These are phyloP conservation scores for Cygnus atratus DNA, from an alignment of 2,113 vertebrate species.

Conservation along the genomic window DNA sequence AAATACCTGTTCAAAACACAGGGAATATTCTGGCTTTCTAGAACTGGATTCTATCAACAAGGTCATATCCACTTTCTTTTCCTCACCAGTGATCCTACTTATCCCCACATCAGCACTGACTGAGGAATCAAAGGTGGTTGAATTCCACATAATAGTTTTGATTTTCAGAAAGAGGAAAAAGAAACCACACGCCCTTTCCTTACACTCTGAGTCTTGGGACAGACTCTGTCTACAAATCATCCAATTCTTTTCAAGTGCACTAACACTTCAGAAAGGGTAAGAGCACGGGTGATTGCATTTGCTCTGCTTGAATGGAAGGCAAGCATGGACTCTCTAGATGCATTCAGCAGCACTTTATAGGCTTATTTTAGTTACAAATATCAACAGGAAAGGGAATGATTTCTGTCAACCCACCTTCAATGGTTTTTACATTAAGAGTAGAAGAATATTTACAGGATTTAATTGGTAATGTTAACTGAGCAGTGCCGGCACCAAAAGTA, in stretches of 20 bases:
- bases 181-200: background rate
- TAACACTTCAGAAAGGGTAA: slow-evolving; percentile 6
- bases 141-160: background rate
- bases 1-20: background rate
- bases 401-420: background rate
- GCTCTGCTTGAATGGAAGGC: slow-evolving; percentile 18
- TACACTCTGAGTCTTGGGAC: background rate
- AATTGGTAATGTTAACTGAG: background rate
- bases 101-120: background rate
- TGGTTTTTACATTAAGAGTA: background rate
- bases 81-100: background rate
- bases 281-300: slow-evolving; percentile 34
- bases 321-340: background rate
- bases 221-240: slow-evolving; percentile 31
- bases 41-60: background rate
- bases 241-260: background rate
- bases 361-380: slow-evolving; percentile 8
- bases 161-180: slow-evolving; percentile 31
- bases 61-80: background rate
- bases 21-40: background rate
- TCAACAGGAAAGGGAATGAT: background rate
- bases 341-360: background rate
- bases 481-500: background rate
- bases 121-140: background rate
- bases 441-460: background rate